Conservation (phyloP, 2,113 vertebrate species). For the Otolemur garnettii region DNA sequence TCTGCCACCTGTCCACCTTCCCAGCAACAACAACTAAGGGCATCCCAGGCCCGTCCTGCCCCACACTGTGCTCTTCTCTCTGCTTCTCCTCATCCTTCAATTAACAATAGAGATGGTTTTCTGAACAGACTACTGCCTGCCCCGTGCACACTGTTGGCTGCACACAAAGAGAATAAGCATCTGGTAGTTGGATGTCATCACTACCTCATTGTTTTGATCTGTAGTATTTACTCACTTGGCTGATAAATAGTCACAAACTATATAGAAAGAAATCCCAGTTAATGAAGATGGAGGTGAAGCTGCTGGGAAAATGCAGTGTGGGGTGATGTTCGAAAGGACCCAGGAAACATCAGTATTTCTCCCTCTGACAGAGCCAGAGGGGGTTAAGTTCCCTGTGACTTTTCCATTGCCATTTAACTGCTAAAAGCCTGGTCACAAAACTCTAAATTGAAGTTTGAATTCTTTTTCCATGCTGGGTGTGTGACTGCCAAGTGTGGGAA, state of each 20-base stretch:
- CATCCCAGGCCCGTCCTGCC: rapidly evolving
- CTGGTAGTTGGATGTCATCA: rapidly evolving
- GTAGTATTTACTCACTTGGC: background rate
- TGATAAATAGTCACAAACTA: background rate
- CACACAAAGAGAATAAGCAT: background rate
- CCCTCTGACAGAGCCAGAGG: rapidly evolving
- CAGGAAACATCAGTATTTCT: background rate
- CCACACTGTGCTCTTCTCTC: background rate
- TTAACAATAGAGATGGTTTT: background rate
- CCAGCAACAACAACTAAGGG: rapidly evolving
- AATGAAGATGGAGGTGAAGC: background rate
- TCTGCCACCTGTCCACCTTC: rapidly evolving
- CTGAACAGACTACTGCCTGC: rapidly evolving
- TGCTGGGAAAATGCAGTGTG: rapidly evolving
- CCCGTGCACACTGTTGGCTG: rapidly evolving
- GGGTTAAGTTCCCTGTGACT: background rate
- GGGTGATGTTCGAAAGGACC: background rate
- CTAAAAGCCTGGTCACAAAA: conserved; percentile 16
- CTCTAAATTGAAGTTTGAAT: background rate
- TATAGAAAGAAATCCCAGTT: background rate
- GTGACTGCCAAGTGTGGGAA: conserved; percentile 33
- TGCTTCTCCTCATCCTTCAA: background rate
- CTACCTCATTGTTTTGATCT: rapidly evolving
- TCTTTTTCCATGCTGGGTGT: conserved; percentile 21
- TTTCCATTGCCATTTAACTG: background rate